Conservation (phyloP, 2,888 invertebrate species). For the Halictus quadricinctus region DNA sequence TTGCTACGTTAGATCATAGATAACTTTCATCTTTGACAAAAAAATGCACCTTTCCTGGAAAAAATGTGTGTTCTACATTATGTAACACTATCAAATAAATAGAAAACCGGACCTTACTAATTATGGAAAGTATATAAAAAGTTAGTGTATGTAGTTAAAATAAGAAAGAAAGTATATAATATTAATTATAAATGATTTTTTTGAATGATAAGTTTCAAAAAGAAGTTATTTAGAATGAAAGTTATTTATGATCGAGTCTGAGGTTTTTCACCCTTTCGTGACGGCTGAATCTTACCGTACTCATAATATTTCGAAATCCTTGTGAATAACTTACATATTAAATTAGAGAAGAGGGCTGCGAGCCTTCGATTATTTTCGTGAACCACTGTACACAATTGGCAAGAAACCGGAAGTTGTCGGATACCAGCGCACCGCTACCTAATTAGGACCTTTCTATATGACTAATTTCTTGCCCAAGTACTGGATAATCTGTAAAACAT, state of each 20-base stretch:
- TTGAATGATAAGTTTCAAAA: background rate
- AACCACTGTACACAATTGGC: background rate
- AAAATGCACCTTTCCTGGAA: background rate
- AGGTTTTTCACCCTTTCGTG: background rate
- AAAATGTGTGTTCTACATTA: background rate
- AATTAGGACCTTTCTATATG: slow-evolving; percentile 9
- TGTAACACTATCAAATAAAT: background rate
- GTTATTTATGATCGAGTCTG: background rate
- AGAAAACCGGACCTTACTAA: background rate
- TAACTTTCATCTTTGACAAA: background rate
- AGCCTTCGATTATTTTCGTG: slow-evolving; percentile 8
- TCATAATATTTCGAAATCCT: slow-evolving; percentile 3
- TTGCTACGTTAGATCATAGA: background rate
- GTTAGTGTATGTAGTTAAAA: background rate
- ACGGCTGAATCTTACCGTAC: background rate
- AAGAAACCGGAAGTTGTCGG: slow-evolving; percentile 15
- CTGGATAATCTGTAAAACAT: slow-evolving; percentile 25
- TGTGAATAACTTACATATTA: slow-evolving; percentile 11
- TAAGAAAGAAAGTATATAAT: background rate
- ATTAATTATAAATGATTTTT: background rate
- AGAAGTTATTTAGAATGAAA: background rate
- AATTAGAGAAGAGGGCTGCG: background rate
- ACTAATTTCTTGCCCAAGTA: slow-evolving; percentile 22
- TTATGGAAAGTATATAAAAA: background rate
- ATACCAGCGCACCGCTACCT: slow-evolving; percentile 1